Evolutionary conservation across 2,797 vertebrate genomes (phyloP).

Genomic region (Melopsittacus undulatus): DNA sequence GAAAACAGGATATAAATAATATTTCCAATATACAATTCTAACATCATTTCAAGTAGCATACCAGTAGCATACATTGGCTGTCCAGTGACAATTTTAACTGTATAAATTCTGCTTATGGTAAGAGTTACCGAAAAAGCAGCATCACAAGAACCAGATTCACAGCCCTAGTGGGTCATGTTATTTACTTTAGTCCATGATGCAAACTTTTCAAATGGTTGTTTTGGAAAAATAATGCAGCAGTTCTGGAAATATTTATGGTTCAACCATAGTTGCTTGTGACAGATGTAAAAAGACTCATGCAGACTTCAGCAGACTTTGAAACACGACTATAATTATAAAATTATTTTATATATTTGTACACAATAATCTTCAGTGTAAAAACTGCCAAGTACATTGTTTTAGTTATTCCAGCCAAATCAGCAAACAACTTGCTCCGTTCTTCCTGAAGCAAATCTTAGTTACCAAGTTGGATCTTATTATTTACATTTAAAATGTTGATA

Average conservation of each 20-base stretch:
- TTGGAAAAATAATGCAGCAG: neutral
- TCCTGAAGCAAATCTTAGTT: neutral
- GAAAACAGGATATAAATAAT: neutral
- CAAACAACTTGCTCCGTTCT: neutral
- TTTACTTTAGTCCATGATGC: neutral
- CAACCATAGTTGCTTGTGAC: neutral
- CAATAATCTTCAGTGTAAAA: neutral
- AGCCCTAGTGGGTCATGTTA: neutral
- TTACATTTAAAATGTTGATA: neutral
- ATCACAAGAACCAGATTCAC: neutral
- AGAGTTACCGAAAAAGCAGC: neutral
- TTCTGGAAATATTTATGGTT: conserved; percentile 48
- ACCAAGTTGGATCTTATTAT: neutral
- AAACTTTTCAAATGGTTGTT: conserved; percentile 41
- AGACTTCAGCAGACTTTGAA: neutral
- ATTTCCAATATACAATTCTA: neutral
- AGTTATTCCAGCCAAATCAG: neutral
- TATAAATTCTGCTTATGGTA: neutral
- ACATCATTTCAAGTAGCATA: neutral
- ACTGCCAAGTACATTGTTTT: neutral
- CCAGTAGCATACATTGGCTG: neutral
- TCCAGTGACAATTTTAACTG: neutral
- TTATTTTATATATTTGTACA: neutral
- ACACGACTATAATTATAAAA: neutral
- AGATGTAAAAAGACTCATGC: neutral